Evolutionary conservation across 2,113 vertebrate genomes (phyloP).

Genomic region (Tricholaema leucomelas): DNA sequence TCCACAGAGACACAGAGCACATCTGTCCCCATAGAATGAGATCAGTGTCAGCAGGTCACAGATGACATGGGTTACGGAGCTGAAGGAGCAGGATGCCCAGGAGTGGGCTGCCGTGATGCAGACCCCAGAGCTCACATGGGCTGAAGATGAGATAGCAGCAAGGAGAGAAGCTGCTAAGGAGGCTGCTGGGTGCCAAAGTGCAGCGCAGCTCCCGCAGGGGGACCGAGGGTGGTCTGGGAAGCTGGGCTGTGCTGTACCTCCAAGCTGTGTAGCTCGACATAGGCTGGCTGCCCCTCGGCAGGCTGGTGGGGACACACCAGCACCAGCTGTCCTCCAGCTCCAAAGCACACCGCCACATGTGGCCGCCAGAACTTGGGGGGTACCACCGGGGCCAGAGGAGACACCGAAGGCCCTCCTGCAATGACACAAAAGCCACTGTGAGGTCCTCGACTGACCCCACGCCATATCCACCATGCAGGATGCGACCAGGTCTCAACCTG

Average conservation of each 20-base stretch:
- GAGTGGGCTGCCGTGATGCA: fast-evolving
- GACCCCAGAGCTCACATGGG: fast-evolving
- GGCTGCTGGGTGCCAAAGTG: fast-evolving
- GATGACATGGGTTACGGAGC: background rate
- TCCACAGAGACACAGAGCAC: background rate
- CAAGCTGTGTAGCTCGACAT: conserved; percentile 85
- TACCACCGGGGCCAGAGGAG: background rate
- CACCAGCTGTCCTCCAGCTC: conserved; percentile 86
- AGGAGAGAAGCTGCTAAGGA: background rate
- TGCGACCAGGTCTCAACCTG: fast-evolving
- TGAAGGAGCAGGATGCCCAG: background rate
- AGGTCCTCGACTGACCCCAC: background rate
- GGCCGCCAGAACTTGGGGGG: conserved; percentile 81
- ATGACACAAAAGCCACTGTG: background rate
- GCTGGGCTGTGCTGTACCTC: conserved; percentile 75
- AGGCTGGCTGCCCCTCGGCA: conserved; percentile 70
- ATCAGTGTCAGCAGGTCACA: background rate
- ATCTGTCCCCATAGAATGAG: no score
- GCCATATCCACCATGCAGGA: background rate
- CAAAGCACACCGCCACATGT: conserved; percentile 83
- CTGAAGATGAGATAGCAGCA: background rate
- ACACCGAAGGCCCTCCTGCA: conserved; percentile 4
- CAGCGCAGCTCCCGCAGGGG: background rate
- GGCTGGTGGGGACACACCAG: conserved; percentile 72
- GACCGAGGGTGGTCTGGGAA: fast-evolving